Conservation (phyloP, 30 jellyfish, hydroid and myxozoan species). For the Euphysa ruthae region DNA sequence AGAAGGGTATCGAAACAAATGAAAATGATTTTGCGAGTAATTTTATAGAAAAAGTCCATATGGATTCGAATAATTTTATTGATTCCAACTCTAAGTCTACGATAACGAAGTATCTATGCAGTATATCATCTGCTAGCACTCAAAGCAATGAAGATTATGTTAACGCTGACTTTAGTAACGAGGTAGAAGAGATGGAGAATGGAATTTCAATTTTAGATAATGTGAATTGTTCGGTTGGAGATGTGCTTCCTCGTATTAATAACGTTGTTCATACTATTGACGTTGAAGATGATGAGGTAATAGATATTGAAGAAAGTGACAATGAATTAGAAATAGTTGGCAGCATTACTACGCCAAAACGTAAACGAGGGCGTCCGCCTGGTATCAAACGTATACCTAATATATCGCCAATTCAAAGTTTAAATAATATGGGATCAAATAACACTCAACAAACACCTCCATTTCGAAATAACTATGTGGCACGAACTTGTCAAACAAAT, state of each 20-base stretch:
- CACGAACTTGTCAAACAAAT: not conserved
- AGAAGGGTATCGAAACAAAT: too few species aligned
- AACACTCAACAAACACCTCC: too few species aligned
- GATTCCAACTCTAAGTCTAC: too few species aligned
- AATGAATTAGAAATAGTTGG: slow-evolving; percentile 19
- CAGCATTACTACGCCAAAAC: not conserved
- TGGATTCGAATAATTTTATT: too few species aligned
- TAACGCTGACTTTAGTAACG: not conserved
- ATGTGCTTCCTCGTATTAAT: too few species aligned
- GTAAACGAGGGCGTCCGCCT: slow-evolving; percentile 11
- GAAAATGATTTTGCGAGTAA: too few species aligned
- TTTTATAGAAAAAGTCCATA: too few species aligned
- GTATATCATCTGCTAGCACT: too few species aligned
- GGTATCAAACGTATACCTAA: not conserved
- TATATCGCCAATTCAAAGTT: not conserved
- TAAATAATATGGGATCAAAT: not conserved
- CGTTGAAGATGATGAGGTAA: not conserved
- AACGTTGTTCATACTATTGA: too few species aligned
- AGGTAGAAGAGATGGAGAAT: not conserved
- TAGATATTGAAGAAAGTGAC: not conserved
- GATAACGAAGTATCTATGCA: too few species aligned
- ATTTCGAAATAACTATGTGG: not conserved
- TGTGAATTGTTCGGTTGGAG: too few species aligned
- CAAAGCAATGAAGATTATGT: too few species aligned
- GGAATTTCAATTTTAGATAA: not conserved